phyloP scores from a whole-genome alignment of 2,888 invertebrate species.

The Hypselothyrea guttata region DNA sequence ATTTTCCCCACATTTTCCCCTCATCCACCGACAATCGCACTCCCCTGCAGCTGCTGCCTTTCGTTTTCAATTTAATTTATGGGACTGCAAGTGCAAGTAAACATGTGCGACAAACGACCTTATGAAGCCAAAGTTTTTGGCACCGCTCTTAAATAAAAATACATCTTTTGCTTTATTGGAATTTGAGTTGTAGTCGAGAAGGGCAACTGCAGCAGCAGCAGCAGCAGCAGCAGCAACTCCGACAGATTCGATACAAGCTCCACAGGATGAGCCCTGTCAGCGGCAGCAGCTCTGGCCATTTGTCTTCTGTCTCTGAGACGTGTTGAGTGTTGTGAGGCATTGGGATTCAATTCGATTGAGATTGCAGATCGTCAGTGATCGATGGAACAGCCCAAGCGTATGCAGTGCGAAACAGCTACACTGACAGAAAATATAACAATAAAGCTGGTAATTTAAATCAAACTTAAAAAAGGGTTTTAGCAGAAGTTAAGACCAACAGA shows the following conservation, averaged over 20 bases:
- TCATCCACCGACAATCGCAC: background rate
- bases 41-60: slow-evolving; percentile 26
- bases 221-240: no score
- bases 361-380: slow-evolving; percentile 64
- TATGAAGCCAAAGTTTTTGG: slow-evolving; percentile 60
- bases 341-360: slow-evolving; percentile 21
- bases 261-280: slow-evolving; percentile 64
- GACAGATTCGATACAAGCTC: background rate
- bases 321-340: slow-evolving; percentile 40
- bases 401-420: no score
- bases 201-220: no score
- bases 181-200: slow-evolving; percentile 45
- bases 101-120: slow-evolving; percentile 78
- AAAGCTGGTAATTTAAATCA: no score
- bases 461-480: no score
- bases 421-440: no score
- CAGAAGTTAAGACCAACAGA: no score
- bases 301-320: slow-evolving; percentile 46
- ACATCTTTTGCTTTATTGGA: slow-evolving; percentile 58
- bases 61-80: slow-evolving; percentile 77
- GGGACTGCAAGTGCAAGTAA: slow-evolving; percentile 75
- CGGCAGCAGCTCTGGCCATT: slow-evolving; percentile 61
- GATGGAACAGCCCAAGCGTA: no score
- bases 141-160: slow-evolving; percentile 68
- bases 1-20: no score